Conservation (phyloP, 2,797 vertebrate genomes). For the Ctenopoma multispine region DNA sequence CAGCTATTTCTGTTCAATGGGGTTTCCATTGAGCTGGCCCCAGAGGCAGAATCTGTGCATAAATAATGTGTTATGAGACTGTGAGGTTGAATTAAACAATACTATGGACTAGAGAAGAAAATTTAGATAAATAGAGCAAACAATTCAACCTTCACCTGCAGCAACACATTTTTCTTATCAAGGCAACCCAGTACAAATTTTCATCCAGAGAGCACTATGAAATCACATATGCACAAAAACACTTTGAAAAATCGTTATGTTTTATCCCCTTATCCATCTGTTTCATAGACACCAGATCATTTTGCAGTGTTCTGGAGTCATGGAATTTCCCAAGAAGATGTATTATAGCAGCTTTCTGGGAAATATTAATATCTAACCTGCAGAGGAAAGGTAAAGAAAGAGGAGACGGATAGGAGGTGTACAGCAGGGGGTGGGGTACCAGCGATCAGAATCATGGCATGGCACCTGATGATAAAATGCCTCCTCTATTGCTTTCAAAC, state of each 20-base stretch:
- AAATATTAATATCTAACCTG: conserved; percentile 81
- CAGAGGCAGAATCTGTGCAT: conserved; percentile 54
- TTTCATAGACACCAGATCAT: conserved; percentile 76
- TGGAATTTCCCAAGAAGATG: conserved; percentile 82
- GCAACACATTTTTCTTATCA: conserved; percentile 67
- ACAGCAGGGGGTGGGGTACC: conserved; percentile 56
- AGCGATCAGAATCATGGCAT: conserved; percentile 66
- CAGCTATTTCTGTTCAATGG: conserved; percentile 57
- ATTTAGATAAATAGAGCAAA: conserved; percentile 64
- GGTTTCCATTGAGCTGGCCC: conserved; percentile 55
- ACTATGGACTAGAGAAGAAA: conserved; percentile 32
- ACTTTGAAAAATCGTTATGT: conserved; percentile 59
- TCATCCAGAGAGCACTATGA: conserved; percentile 60
- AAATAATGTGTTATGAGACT: conserved; percentile 58
- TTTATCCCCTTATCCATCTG: conserved; percentile 73
- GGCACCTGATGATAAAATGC: conserved; percentile 67
- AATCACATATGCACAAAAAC: conserved; percentile 48
- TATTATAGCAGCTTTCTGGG: conserved; percentile 80
- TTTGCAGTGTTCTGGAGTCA: conserved; percentile 70
- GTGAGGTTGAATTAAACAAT: conserved; percentile 55
- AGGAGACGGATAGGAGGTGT: conserved; percentile 50
- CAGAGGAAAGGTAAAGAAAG: conserved; percentile 67
- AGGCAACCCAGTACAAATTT: conserved; percentile 55
- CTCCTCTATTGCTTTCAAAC: conserved; percentile 32
- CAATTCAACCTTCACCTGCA: conserved; percentile 64